Evolutionary conservation across 1,140 invertebrate genomes (phyloP).

Genomic region (Hylyphantes graminicola): DNA sequence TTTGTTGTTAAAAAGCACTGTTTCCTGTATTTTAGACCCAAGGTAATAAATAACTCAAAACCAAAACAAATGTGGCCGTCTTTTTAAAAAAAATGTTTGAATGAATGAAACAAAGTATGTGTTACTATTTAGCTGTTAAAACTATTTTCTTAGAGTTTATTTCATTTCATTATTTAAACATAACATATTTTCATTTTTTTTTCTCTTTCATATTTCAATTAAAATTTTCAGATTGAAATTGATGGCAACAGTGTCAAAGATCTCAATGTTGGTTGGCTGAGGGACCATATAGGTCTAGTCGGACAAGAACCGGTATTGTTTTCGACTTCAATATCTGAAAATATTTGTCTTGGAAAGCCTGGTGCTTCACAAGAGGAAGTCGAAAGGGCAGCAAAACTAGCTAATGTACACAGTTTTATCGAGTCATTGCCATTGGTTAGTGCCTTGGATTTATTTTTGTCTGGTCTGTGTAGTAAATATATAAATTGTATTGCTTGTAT

Average conservation of each 20-base stretch:
- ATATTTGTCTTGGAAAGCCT: constrained; percentile 52
- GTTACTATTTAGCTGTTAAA: no score
- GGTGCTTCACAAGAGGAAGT: constrained; percentile 65
- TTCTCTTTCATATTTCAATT: no score
- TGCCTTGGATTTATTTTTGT: constrained; percentile 12
- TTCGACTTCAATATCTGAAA: constrained; percentile 78
- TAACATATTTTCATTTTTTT: no score
- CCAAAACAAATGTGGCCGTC: no score
- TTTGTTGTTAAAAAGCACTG: no score
- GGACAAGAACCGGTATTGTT: constrained; percentile 90
- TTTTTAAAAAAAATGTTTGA: no score
- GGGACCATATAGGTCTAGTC: constrained; percentile 83
- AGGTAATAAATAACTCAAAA: no score
- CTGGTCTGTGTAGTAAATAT: neutral
- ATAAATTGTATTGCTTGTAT: neutral
- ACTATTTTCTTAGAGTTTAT: no score
- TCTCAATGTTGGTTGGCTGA: constrained; percentile 82
- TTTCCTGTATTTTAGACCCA: no score
- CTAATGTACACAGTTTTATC: constrained; percentile 70
- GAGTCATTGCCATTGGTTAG: constrained; percentile 49
- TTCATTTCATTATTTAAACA: no score
- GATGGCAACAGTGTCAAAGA: constrained; percentile 75
- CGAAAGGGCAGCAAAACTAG: constrained; percentile 66
- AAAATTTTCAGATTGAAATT: constrained; percentile 23
- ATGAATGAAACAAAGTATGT: no score